Evolutionary conservation across 1,140 invertebrate genomes (phyloP), one percentile per base, ranked within the genome.

Genomic region (Conus ventricosus): DNA sequence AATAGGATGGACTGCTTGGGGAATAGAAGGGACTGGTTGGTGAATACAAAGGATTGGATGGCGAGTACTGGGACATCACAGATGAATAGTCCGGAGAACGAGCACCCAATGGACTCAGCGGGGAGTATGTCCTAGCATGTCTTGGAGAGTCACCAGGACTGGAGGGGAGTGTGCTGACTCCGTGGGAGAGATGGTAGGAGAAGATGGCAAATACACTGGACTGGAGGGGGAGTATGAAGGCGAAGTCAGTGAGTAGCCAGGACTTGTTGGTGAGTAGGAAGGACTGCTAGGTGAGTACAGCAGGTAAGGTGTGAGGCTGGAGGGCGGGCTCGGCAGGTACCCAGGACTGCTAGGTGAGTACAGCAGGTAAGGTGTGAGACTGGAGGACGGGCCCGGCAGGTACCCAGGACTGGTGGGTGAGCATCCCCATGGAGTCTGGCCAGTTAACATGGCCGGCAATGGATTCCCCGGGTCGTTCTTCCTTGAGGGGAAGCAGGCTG

Each of bases 1-100:
- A 98, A 95, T 98, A 97, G 6, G 98, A 98, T 11, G 91, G 92
- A 82, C 94, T 93, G 25, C 94, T 93, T 67, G 90, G 91, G 85
- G 94, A 95, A 25, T 90, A 91, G n/a, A 96, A 96, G 1, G 97
- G 97, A 91, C 96, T 97, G 0, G 97, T 94, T 88, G 94, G 94
- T 25, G 89, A 91, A 92, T 97, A 98, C n/a, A 97, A 97, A 3
- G 98, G 98, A 89, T 97, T 97, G 0, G 97, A 95, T 20, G 96
- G 96, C 57, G 93, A 94, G 91, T 96, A 96, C 39, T 97, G 97
- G 0, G 1, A 98, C 89, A 97, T 97, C 0, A 97, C 97, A 3
- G 98, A 98, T 15, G 94, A 96, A 91, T 97, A 97, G 15, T 91
- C 93, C 5, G 96, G 96, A 88, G 96, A 96, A 23, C 96, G 96